Conservation (phyloP, 2,113 vertebrate genomes). For the Apteryx mantelli region DNA sequence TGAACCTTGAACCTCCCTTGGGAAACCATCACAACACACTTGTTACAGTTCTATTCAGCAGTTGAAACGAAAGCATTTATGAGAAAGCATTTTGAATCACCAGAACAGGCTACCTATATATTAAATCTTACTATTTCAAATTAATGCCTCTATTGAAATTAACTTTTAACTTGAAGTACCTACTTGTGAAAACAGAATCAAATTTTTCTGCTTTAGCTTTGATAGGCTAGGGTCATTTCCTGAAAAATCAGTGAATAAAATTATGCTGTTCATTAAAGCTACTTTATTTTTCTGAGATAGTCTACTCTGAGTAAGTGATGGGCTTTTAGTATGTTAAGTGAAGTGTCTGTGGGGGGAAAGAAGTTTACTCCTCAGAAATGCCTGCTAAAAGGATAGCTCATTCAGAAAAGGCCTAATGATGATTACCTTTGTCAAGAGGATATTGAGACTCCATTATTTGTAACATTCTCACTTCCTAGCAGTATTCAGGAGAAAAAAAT, state of each 20-base stretch:
- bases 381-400: neutral
- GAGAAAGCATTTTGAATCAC: neutral
- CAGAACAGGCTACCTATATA: neutral
- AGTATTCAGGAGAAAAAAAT: too few species aligned
- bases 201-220: neutral
- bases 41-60: neutral
- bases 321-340: neutral
- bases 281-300: neutral
- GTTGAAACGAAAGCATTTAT: neutral
- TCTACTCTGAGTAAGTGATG: neutral
- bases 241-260: neutral
- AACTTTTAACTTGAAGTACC: neutral
- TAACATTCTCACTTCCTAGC: neutral
- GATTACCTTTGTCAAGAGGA: neutral
- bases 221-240: neutral
- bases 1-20: neutral
- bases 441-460: neutral
- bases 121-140: neutral
- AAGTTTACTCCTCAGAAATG: neutral
- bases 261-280: neutral
- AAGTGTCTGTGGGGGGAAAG: too few species aligned
- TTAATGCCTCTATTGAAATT: neutral
- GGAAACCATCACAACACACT: neutral
- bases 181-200: neutral
- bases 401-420: neutral